Evolutionary conservation across 1,140 invertebrate species (phyloP), one percentile per base, ranked within the genome.

Genomic region (Helicoverpa zea): DNA sequence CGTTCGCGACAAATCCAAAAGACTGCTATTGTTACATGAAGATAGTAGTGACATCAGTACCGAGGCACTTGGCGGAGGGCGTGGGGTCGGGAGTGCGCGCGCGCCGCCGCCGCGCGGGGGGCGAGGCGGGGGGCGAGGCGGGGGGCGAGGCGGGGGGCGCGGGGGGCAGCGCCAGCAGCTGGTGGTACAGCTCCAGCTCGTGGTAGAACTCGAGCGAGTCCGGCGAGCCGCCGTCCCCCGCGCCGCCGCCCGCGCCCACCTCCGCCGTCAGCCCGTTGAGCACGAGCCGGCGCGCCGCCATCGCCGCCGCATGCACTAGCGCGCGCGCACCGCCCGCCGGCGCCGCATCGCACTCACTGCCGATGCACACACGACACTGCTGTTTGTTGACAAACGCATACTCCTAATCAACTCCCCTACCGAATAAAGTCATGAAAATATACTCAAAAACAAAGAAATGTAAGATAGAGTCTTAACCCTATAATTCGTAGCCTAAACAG

Each of bases 121-220:
- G 83, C 85, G 75, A 83, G 23, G 23, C 23, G 23, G 23, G 23
- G 23, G 23, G 23, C 23, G 23, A 23, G 23, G 2, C 90, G 90
- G 81, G 80, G 88, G n/a, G 83, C 85, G 75, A 83, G 86, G 13
- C 85, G 2, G 85, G 83, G 72, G 85, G 79, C 59, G 85, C 84
- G 72, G 81, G 51, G 12, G 88, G 86, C 82, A 91, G 84, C 52
- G 92, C 92, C 75, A 92, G 86, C 83, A 94, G 87, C 86, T 92
- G 91, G 1, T 90, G 88, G 84, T 94, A 94, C 76, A 94, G 85
- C 81, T 94, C 92, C 54, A 92, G 88, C 89, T 94, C 92, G 88
- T 94, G 92, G 87, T 94, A 94, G 88, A 90, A 92, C 84, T 94
- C 92, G 61, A 88, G 87, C 61, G 89, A 91, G 84, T 91, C 85